Percentiles rank a stretch among this genome's conserved stretches.
These are phyloP conservation scores for Arion vulgaris DNA, from an alignment of 1,140 invertebrate genomes.

Conservation along the genomic window DNA sequence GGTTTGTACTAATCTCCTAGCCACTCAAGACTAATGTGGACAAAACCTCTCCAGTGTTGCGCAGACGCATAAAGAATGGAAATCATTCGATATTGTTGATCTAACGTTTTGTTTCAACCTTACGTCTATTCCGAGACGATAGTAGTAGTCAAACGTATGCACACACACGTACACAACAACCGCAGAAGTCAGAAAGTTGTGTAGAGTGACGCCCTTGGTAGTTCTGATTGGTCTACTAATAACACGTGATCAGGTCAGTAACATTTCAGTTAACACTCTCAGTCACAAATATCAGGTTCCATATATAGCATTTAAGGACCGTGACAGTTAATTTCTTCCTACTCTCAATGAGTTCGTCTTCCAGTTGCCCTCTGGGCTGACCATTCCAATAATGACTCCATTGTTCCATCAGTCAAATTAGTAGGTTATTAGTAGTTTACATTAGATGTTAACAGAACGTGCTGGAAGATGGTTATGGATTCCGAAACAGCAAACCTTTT, in stretches of 20 bases:
- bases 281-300: neutral
- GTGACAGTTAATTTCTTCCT: conserved; percentile 1
- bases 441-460: too few relatives aligned
- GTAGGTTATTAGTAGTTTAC: too few relatives aligned
- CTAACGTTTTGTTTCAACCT: neutral
- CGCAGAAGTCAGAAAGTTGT: neutral
- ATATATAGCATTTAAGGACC: conserved; percentile 5
- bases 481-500: too few relatives aligned
- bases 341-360: too few relatives aligned
- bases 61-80: conserved; percentile 11
- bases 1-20: neutral
- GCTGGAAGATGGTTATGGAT: too few relatives aligned
- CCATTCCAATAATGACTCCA: neutral
- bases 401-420: too few relatives aligned
- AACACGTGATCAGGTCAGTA: neutral
- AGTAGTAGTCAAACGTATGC: neutral
- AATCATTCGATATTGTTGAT: neutral
- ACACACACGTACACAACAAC: neutral
- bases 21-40: neutral
- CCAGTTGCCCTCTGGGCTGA: neutral
- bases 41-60: neutral
- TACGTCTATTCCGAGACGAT: neutral
- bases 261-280: neutral
- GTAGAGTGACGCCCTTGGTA: conserved; percentile 2
- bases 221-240: conserved; percentile 7